A percentile compares a stretch with the other conserved stretches of the same genome.
Conservation (phyloP, 2,888 invertebrate genomes). For the Chalcosyrphus nemorum region DNA sequence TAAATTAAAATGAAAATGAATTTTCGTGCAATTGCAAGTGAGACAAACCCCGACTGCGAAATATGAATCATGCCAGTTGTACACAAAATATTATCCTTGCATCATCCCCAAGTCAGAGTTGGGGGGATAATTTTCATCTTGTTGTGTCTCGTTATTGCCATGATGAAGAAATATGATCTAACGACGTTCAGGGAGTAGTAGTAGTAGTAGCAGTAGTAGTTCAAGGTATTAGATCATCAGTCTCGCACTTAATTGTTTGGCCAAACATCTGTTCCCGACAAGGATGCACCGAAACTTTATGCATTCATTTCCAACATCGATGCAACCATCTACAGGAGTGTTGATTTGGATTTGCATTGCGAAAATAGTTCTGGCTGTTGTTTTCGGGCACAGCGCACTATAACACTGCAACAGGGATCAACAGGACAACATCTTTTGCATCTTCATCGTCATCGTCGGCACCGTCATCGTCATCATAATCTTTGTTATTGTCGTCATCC, state of each 20-base stretch:
- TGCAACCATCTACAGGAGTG: slow-evolving; percentile 22
- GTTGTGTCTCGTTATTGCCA: slow-evolving; percentile 43
- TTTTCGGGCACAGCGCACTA: slow-evolving; percentile 4
- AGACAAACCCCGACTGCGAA: neutral
- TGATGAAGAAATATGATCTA: slow-evolving; percentile 72
- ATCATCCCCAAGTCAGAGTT: neutral
- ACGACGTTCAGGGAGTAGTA: too few species aligned
- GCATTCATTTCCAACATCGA: slow-evolving; percentile 33
- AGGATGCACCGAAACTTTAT: too few species aligned
- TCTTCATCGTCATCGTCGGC: slow-evolving; percentile 20
- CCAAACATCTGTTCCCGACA: slow-evolving; percentile 60
- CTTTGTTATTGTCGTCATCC: too few species aligned
- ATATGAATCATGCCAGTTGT: slow-evolving; percentile 5
- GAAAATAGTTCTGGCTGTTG: slow-evolving; percentile 24
- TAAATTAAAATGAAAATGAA: slow-evolving; percentile 71
- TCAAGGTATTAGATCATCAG: slow-evolving; percentile 48
- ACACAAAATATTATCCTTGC: too few species aligned
- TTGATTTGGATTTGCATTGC: slow-evolving; percentile 28
- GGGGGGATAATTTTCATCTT: slow-evolving; percentile 30
- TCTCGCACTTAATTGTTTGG: slow-evolving; percentile 63
- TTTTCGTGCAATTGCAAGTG: slow-evolving; percentile 25
- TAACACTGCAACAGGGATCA: slow-evolving; percentile 33
- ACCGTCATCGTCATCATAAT: too few species aligned
- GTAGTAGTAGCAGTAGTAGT: slow-evolving; percentile 9
- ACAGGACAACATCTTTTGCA: slow-evolving; percentile 41